Conservation (phyloP, 2,888 invertebrate genomes). For the Gortyna flavago region DNA sequence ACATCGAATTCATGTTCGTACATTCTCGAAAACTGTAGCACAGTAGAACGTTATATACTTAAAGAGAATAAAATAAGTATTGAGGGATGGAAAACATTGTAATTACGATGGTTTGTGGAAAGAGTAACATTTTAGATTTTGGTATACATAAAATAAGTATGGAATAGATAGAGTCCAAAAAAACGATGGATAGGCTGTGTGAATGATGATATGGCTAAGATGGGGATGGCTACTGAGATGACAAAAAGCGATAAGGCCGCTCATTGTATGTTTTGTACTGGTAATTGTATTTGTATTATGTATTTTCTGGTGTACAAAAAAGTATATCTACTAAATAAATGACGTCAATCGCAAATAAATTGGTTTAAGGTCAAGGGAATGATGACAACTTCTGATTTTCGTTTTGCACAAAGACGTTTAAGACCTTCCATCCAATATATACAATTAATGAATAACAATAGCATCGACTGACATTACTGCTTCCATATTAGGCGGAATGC, state of each 20-base stretch:
- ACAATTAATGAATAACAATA: constrained; percentile 39
- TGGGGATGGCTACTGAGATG: background rate
- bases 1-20: constrained; percentile 13
- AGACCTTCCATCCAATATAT: background rate
- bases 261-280: too few species aligned
- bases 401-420: background rate
- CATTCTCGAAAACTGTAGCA: constrained; percentile 22
- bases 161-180: background rate
- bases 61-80: background rate
- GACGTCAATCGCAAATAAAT: background rate
- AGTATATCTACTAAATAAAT: too few species aligned
- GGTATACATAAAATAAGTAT: background rate
- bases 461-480: constrained; percentile 43
- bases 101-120: background rate
- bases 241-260: background rate
- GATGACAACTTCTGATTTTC: background rate
- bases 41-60: background rate
- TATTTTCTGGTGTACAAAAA: too few species aligned
- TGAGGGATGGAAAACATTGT: too few species aligned
- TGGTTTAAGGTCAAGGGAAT: background rate
- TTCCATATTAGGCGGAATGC: constrained; percentile 65
- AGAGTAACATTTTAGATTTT: background rate
- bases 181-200: too few species aligned
- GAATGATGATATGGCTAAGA: background rate
- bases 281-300: too few species aligned